Evolutionary conservation across 2,797 vertebrate genomes (phyloP).

Genomic region (Sebastes cheni): DNA sequence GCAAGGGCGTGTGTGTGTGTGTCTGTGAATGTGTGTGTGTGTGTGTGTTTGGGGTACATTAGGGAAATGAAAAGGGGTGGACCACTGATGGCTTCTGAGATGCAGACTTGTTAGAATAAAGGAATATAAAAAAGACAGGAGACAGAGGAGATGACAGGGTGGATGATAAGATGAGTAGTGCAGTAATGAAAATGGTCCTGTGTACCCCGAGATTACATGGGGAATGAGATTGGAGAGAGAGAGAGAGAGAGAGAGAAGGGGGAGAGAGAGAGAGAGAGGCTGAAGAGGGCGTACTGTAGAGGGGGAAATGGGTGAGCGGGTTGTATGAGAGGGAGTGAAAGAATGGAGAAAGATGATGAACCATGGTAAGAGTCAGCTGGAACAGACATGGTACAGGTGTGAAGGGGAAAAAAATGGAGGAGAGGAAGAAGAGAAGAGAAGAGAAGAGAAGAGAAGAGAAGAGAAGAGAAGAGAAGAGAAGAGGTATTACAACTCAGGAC

Average conservation of each 20-base stretch:
- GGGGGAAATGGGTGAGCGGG: slow-evolving; percentile 19
- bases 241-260: slow-evolving; percentile 5
- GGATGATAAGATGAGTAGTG: slow-evolving; percentile 73
- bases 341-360: slow-evolving; percentile 58
- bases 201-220: slow-evolving; percentile 73
- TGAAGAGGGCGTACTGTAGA: slow-evolving; percentile 1
- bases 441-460: slow-evolving; percentile 36
- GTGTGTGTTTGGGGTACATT: slow-evolving; percentile 72
- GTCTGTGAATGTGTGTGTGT: slow-evolving; percentile 27
- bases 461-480: slow-evolving; percentile 32
- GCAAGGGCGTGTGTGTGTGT: slow-evolving; percentile 33
- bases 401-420: slow-evolving; percentile 4
- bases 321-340: slow-evolving; percentile 20
- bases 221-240: slow-evolving; percentile 65
- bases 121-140: slow-evolving; percentile 73
- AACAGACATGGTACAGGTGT: slow-evolving; percentile 25
- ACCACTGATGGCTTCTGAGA: slow-evolving; percentile 78
- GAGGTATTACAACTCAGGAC: slow-evolving; percentile 74
- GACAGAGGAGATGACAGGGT: slow-evolving; percentile 71
- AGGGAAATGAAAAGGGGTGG: slow-evolving; percentile 85
- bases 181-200: slow-evolving; percentile 72
- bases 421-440: slow-evolving; percentile 35
- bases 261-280: not conserved
- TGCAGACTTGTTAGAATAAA: slow-evolving; percentile 84
- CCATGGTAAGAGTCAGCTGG: slow-evolving; percentile 49